These are phyloP conservation scores for Chinchilla lanigera DNA, from an alignment of 2,113 vertebrate genomes.

Conservation along the genomic window DNA sequence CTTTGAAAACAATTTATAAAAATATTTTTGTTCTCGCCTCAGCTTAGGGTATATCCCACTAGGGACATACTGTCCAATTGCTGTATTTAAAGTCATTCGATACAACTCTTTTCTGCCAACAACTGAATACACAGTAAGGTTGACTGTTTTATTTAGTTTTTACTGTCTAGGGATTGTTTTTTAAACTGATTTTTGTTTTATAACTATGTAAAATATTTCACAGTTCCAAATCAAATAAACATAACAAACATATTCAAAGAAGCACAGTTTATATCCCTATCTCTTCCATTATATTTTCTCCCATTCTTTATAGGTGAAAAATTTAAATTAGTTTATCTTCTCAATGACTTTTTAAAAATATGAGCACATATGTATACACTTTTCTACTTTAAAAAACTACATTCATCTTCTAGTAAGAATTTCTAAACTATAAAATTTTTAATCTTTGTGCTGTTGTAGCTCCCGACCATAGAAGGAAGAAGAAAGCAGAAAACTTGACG, in stretches of 20 bases:
- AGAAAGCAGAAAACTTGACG: not conserved
- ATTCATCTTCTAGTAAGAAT: not conserved
- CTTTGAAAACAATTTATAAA: constrained; percentile 30
- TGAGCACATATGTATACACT: not conserved
- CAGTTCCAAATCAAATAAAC: constrained; percentile 25
- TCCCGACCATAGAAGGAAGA: not conserved
- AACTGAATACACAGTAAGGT: not conserved
- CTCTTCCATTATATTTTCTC: not conserved
- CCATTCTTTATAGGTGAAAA: not conserved
- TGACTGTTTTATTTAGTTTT: constrained; percentile 38
- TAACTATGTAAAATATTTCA: not conserved
- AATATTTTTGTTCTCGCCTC: not conserved
- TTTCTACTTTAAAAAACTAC: not conserved
- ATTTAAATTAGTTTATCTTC: not conserved
- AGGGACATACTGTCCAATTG: not conserved
- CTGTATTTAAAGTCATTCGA: not conserved
- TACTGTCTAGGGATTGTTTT: not conserved
- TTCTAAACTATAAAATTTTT: not conserved
- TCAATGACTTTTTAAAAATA: not conserved
- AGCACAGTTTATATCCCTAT: not conserved
- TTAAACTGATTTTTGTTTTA: not conserved
- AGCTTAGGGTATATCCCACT: not conserved
- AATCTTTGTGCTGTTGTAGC: not conserved
- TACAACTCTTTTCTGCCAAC: not conserved
- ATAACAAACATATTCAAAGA: not conserved